Conservation (phyloP, 1,140 invertebrate genomes). For the Procambarus clarkii region DNA sequence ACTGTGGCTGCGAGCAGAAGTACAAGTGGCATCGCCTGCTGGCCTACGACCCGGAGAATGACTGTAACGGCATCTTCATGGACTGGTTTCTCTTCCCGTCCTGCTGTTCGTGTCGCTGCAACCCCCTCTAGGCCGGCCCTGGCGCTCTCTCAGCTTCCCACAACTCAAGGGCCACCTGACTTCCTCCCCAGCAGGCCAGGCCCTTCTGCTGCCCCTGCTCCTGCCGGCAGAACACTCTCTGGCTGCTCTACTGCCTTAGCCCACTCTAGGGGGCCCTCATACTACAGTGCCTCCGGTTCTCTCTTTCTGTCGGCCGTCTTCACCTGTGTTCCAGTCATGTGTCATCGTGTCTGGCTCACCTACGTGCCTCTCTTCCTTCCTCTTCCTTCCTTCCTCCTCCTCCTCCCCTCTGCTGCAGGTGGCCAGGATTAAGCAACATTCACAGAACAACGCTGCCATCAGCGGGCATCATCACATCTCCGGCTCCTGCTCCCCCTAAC, state of each 20-base stretch:
- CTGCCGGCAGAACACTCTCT: background rate
- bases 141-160: no score
- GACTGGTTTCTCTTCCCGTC: constrained; percentile 97
- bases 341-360: no score
- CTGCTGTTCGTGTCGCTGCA: constrained; percentile 92
- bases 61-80: constrained; percentile 95
- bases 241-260: no score
- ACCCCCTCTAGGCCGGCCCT: constrained; percentile 36
- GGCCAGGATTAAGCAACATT: background rate
- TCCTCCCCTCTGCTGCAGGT: background rate
- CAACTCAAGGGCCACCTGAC: background rate
- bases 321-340: background rate
- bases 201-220: background rate
- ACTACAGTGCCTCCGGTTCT: background rate
- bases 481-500: no score
- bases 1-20: constrained; percentile 93
- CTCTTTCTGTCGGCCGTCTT: background rate
- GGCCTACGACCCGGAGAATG: constrained; percentile 93
- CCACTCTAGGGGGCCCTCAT: background rate
- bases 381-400: background rate
- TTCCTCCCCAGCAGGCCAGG: background rate
- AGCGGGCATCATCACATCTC: no score
- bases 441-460: no score
- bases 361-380: background rate
- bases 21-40: constrained; percentile 92